These are phyloP conservation scores for Nebria ingens DNA, from an alignment of 1,140 invertebrate genomes.

Conservation along the genomic window DNA sequence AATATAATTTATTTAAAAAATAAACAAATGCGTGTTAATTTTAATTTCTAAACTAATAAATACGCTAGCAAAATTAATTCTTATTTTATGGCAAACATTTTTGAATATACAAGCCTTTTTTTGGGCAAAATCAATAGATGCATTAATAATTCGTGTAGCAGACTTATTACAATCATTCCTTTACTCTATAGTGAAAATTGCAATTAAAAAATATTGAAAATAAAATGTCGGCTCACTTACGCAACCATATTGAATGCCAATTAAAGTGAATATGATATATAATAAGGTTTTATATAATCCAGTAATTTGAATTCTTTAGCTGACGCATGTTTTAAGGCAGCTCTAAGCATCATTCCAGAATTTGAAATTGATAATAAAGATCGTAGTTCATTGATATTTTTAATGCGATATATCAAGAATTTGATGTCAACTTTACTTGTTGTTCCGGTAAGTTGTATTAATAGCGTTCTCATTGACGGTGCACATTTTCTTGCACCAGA, in stretches of 20 bases:
- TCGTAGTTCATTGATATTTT: slow-evolving; percentile 57
- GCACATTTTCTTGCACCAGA: background rate
- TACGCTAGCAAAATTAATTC: too few species aligned
- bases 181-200: too few species aligned
- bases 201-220: too few species aligned
- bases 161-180: too few species aligned
- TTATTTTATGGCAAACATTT: too few species aligned
- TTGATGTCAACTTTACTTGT: slow-evolving; percentile 77
- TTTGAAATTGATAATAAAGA: slow-evolving; percentile 66
- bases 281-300: slow-evolving; percentile 12
- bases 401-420: slow-evolving; percentile 61
- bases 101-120: background rate
- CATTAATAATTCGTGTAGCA: too few species aligned
- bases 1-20: too few species aligned
- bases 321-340: slow-evolving; percentile 87
- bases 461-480: slow-evolving; percentile 5
- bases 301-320: slow-evolving; percentile 46
- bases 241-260: background rate
- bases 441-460: slow-evolving; percentile 58
- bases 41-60: too few species aligned
- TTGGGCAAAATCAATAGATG: background rate
- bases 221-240: too few species aligned
- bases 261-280: slow-evolving; percentile 13
- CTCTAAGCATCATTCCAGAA: slow-evolving; percentile 68
- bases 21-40: too few species aligned